Evolutionary conservation across 2,113 vertebrate species (phyloP), one percentile per base, ranked within the genome.

Genomic region (Eulemur macaco): DNA sequence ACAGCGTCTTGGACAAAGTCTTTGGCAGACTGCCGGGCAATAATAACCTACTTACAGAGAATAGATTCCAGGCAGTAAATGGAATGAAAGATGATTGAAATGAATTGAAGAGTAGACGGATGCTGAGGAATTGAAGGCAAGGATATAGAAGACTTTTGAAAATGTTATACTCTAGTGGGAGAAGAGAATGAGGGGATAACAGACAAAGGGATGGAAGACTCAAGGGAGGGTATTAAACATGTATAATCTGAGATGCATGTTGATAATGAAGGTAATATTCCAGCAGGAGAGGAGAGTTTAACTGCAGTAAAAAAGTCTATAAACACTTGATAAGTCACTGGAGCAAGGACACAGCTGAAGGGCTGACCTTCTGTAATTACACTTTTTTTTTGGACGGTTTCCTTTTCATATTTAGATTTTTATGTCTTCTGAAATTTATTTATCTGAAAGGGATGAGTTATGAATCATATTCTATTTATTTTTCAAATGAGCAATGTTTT

Each of bases 1-100:
- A 20, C 0, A 15, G 4, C 4, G 4, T 23, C 6, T 1, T 66
- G 25, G 31, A 10, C 31, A 42, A 23, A 14, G 25, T 23, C 39
- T 42, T n/a, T 27, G 31, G 23, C 27, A 42, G 54, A 4, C 6
- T 15, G 63, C 2, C 21, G n/a, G 25, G 47, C 23, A 45, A 31
- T 2, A 34, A 13, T 10, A 20, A n/a, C 7, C 11, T 29, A 5
- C 9, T 29, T n/a, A 12, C 37, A 21, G 9, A 27, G 42, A 81
- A 21, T 27, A 54, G 58, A 71, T 42, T 34, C 37, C 5, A n/a
- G 78, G 23, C 7, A 52, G 45, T 64, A 66, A n/a, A 78, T 54
- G 10, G 25, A 34, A 9, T n/a, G 23, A 60, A 34, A 20, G 17
- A 9, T 2, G 0, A 15, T 2, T 37, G 27, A 60, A 88, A 74